Conservation (phyloP, 2,113 vertebrate genomes). For the Dolichotis patagonum region DNA sequence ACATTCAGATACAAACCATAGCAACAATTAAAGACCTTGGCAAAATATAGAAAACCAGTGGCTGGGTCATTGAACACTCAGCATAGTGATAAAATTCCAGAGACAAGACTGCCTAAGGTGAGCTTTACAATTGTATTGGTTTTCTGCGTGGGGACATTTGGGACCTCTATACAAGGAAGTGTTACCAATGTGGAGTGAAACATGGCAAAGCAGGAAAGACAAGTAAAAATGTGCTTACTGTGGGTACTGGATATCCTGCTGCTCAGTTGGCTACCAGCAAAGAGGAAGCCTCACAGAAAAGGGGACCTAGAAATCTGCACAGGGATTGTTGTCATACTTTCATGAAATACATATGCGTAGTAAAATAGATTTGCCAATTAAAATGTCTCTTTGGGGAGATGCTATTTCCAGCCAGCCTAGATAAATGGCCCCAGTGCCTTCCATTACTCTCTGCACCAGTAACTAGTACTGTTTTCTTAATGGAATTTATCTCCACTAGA, state of each 20-base stretch:
- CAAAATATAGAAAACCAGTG: background rate
- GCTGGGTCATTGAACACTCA: background rate
- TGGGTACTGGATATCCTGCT: background rate
- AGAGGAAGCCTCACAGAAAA: background rate
- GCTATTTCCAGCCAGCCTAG: background rate
- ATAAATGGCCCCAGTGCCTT: background rate
- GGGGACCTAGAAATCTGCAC: background rate
- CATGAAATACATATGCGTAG: background rate
- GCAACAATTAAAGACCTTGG: background rate
- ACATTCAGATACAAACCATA: background rate
- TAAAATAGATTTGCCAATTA: background rate
- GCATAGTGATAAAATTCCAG: background rate
- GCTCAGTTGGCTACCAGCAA: background rate
- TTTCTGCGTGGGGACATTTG: background rate
- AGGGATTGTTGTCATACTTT: background rate
- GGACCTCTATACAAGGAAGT: background rate
- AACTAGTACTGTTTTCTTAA: background rate
- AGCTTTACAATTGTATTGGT: background rate
- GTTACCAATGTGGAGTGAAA: background rate
- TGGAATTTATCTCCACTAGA: background rate
- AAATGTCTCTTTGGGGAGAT: background rate
- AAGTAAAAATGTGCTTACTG: background rate
- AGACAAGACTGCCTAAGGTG: background rate
- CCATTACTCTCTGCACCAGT: background rate
- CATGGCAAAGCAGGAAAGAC: background rate